Evolutionary conservation across 2,797 vertebrate genomes (phyloP), one percentile per base, ranked within the genome.

Genomic region (Eremophila alpestris): DNA sequence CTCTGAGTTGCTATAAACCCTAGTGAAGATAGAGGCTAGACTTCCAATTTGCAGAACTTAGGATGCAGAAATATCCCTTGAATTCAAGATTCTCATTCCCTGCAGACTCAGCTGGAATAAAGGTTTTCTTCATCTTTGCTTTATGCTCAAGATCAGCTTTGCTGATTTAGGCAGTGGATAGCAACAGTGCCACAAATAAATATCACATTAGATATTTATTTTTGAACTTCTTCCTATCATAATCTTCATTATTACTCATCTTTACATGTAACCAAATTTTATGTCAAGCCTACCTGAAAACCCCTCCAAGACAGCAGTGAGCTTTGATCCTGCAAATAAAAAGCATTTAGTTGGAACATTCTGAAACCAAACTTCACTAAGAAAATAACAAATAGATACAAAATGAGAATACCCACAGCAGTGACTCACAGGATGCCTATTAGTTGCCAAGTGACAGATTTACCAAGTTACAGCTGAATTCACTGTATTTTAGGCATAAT

Each of bases 381-480:
- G 59, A 83, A 64, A 76, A 69, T 9, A 48, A 80, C 52, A 68
- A 46, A 36, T 2, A 75, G 20, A 82, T 2, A 55, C 1, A 1
- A 87, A 89, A 69, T 36, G 7, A 93, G 69, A 84, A 68, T 78
- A 83, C 49, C 54, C 83, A 83, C 78, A 78, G 89, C 55, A 92
- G 69, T 64, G 87, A 89, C 56, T 93, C 91, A 87, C 43, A 69
- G 2, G 2, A 63, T 63, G 52, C 45, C 46, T 18, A 45, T 67
- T 71, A 93, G 89, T 92, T 94, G 94, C 92, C 89, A 95, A 95
- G 92, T 92, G 91, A 92, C 89, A 95, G 85, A 77, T 94, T 83
- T 78, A 93, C 69, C 59, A 36, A 75, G 64, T 92, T 83, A 91
- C 64, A 92, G 84, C 71, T 93, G 82, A 96, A 93, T 83, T 83